Base-by-base conservation (phyloP, 2,797 vertebrate species). In the Hephaestus fuliginosus region DNA sequence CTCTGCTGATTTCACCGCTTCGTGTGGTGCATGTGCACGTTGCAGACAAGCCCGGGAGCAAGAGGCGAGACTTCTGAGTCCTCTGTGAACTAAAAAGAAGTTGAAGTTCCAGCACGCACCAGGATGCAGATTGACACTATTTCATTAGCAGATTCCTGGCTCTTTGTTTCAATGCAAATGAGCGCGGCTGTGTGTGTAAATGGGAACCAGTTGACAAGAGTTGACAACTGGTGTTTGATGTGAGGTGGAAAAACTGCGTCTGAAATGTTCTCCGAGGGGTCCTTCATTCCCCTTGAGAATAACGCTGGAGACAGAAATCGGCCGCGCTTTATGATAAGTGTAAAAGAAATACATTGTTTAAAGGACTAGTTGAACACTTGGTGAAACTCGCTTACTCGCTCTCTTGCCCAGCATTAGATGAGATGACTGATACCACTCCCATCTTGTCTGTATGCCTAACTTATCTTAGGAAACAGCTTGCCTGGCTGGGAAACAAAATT, bases 151-250 rank as follows among this genome's bases (percentile, higher is more conserved):
- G 36, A 39, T 7, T 39, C 8, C 13, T 48, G 0, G 28, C 20
- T 51, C 63, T 61, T 63, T 67, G 51, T 66, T 71, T 51, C 44
- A 53, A 69, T 73, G 66, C 62, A 79, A 82, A 80, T 73, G 8
- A 67, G 65, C 46, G 11, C 12, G 7, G 39, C 58, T 41, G 44
- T 68, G 67, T 68, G 22, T 76, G 66, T 57, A 46, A 84, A 80
- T 48, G 63, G n/a, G 28, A 60, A 62, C 48, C 28, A 67, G 55
- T 8, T 63, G 58, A 62, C 64, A 33, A 14, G 48, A 83, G 44
- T 10, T 44, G 73, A 77, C 66, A 68, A 55, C 30, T 25, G 22
- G 60, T 56, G 25, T 75, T 46, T 53, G 55, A 73, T 58, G 61
- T 56, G 22, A 22, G 48, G 11, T 41, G 30, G 30, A 65, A 46